Base-by-base conservation (phyloP, 2,113 vertebrate genomes). In the Sminthopsis crassicaudata region DNA sequence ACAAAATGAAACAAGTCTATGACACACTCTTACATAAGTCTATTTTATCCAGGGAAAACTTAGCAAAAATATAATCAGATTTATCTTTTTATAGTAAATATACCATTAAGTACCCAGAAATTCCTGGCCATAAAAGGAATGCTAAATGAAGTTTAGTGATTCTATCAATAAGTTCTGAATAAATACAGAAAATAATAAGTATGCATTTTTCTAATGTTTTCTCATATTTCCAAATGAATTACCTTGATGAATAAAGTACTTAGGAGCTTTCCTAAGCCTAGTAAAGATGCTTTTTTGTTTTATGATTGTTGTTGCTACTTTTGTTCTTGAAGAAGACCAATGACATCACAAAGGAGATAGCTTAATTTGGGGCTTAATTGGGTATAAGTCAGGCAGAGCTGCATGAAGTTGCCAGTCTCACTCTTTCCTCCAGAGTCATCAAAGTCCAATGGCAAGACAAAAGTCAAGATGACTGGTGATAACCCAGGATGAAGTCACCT, bases 241-340 rank as follows among this genome's bases (percentile, higher is more conserved):
- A 48, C 46, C 46, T 48, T 48, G 46, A 30, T 90, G 25, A 96
- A 96, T 94, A 27, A 57, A 30, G 57, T 10, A 23, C 25, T 94
- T 93, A 89, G 52, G 89, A 76, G 90, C 92, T 16, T 53, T 50
- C 36, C 89, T 95, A 92, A 95, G 67, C 91, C 53, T 96, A 50
- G 25, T 95, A 97, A 84, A 93, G 93, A 96, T 60, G 22, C 14
- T 51, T 24, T 12, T 51, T 95, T 97, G 57, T 95, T 98, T 97
- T 94, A 88, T 26, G 24, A 26, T 8, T 25, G 24, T 55, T 26
- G 24, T 30, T 57, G 54, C 7, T 50, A 8, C 50, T 6, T 50
- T 50, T 50, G 50, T 50, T 50, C 50, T 50, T 50, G 50, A 50
- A 50, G 8, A 50, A 50, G 8, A 50, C 4, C 50, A 50, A 50